A percentile compares a stretch with the other conserved stretches of the same genome.
These are phyloP conservation scores for Nannobrachium achirus DNA, from an alignment of 2,113 vertebrate genomes.

Conservation along the genomic window DNA sequence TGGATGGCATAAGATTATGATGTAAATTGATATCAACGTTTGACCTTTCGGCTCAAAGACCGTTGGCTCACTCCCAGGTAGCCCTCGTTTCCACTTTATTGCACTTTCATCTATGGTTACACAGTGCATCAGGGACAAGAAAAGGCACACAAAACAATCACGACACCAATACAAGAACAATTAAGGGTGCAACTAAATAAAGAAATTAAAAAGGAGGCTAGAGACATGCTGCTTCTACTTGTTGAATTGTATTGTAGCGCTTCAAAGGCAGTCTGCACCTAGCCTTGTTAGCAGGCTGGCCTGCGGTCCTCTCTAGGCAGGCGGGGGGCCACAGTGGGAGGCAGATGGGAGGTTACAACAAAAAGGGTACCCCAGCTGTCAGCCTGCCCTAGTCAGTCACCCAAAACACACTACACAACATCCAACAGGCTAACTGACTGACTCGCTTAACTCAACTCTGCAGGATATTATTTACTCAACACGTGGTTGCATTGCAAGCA, in stretches of 20 bases:
- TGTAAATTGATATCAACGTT: too few species aligned
- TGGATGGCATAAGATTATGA: too few species aligned
- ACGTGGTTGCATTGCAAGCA: background rate
- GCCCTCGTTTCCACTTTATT: too few species aligned
- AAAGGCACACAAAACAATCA: too few species aligned
- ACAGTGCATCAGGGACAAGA: too few species aligned
- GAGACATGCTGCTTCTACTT: too few species aligned
- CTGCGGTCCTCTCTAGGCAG: constrained; percentile 7
- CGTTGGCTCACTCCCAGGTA: too few species aligned
- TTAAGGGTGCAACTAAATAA: too few species aligned
- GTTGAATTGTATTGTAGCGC: background rate
- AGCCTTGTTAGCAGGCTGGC: background rate
- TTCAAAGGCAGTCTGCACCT: constrained; percentile 20
- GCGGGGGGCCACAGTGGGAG: constrained; percentile 15
- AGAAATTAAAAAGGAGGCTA: too few species aligned
- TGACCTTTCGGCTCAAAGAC: too few species aligned
- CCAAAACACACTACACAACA: background rate
- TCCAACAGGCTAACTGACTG: background rate
- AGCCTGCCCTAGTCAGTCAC: constrained; percentile 5
- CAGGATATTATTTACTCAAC: background rate
- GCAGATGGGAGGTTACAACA: constrained; percentile 21
- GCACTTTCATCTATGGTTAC: too few species aligned
- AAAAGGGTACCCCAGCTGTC: constrained; percentile 17
- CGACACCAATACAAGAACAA: too few species aligned
- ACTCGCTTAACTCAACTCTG: background rate